These are phyloP conservation scores for Spilogale gracilis DNA, from an alignment of 2,113 vertebrate species.

Conservation along the genomic window DNA sequence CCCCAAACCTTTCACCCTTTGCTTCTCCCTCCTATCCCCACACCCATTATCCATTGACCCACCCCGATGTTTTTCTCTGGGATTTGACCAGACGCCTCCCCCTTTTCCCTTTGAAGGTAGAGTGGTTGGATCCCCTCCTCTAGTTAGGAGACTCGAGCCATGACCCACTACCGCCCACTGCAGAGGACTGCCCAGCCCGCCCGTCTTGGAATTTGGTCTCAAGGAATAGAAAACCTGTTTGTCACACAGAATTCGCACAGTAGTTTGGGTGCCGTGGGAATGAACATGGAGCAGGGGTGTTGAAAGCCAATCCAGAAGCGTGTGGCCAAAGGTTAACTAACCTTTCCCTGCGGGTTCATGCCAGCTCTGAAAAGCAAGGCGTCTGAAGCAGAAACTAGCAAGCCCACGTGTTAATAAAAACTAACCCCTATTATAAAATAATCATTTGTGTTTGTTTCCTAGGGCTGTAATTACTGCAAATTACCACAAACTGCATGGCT, in stretches of 20 bases:
- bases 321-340: background rate
- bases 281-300: background rate
- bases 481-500: background rate
- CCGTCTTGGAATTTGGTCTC: background rate
- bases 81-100: background rate
- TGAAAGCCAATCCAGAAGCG: background rate
- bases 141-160: background rate
- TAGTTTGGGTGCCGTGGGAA: background rate
- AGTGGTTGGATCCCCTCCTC: background rate
- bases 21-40: background rate
- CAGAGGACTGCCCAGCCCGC: background rate
- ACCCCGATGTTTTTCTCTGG: background rate
- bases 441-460: background rate
- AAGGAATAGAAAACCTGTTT: background rate
- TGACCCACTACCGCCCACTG: background rate
- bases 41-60: background rate
- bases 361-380: background rate
- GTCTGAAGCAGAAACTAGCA: background rate
- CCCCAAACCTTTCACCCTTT: background rate
- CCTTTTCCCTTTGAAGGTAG: background rate
- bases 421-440: slow-evolving; percentile 30
- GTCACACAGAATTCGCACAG: background rate
- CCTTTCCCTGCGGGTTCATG: background rate
- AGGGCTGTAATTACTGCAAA: background rate
- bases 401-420: background rate